Base-by-base conservation (phyloP, 2,113 vertebrate genomes). In the Nibea coibor region DNA sequence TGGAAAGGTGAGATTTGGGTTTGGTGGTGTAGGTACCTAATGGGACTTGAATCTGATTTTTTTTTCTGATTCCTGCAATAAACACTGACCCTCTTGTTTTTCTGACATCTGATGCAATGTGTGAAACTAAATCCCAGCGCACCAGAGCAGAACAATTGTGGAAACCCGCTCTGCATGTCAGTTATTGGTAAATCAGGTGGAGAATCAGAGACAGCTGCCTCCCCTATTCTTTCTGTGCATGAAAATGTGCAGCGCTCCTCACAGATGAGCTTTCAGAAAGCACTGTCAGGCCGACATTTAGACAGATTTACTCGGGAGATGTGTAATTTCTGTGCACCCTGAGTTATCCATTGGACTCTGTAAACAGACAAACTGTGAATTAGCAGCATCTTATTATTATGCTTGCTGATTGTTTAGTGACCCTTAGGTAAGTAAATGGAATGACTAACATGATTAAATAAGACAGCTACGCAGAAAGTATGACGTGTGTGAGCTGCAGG, bases 151-250 rank as follows among this genome's bases (percentile, higher is more conserved):
- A 86, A 84, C 81, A 71, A 75, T 69, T 67, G 75, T 79, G 84
- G 53, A 84, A 81, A 88, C 63, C 51, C 16, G 63, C 57, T 84
- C 78, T 82, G 80, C 78, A 73, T 83, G 86, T 77, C 84, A 91
- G 75, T 79, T 91, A 82, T 83, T 87, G 78, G 82, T 68, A 86
- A 88, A 89, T 87, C 85, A 85, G 82, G 78, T 82, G 81, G 74
- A 84, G 82, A 86, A 88, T 82, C 78, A 80, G 72, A 87, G 81
- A 86, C 82, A 82, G 85, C 83, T 87, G 88, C 78, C 76, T 75
- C 48, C 72, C 45, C 53, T 62, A 28, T 81, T 85, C 51, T 54
- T 57, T 82, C n/a, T 31, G 43, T 75, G 68, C 72, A 81, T 81
- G 74, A 14, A 80, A 81, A 87, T 84, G 63, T 22, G 63, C 26